Conservation (phyloP, 2,113 vertebrate genomes). For the Columba janthina region DNA sequence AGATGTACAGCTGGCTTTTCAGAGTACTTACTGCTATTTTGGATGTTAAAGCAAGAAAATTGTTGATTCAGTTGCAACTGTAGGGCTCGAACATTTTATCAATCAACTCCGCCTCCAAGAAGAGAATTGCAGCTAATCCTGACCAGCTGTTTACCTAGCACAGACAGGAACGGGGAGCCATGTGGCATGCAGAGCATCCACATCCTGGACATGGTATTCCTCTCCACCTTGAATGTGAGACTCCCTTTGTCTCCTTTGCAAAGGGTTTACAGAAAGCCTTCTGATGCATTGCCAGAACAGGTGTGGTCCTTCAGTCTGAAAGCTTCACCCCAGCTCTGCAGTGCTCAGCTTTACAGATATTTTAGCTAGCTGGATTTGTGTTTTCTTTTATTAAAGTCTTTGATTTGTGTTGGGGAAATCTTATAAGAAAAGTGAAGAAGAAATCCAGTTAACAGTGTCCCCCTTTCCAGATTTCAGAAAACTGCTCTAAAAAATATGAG, state of each 20-base stretch:
- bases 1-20: accelerated
- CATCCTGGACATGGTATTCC: neutral
- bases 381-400: neutral
- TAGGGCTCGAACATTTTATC: neutral
- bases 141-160: neutral
- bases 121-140: accelerated
- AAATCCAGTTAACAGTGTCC: neutral
- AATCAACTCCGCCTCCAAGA: neutral
- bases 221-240: neutral
- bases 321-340: neutral
- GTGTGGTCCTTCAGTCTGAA: neutral
- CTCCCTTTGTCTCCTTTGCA: neutral
- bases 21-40: neutral
- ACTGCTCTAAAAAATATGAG: neutral
- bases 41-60: neutral
- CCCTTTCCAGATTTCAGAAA: neutral
- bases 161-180: neutral
- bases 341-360: neutral
- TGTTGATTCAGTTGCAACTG: neutral
- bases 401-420: neutral
- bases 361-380: neutral
- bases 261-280: neutral
- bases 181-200: neutral
- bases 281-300: neutral
- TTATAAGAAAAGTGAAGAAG: neutral